Evolutionary conservation across 1,140 invertebrate genomes (phyloP).

Genomic region (Drosophila asahinai): DNA sequence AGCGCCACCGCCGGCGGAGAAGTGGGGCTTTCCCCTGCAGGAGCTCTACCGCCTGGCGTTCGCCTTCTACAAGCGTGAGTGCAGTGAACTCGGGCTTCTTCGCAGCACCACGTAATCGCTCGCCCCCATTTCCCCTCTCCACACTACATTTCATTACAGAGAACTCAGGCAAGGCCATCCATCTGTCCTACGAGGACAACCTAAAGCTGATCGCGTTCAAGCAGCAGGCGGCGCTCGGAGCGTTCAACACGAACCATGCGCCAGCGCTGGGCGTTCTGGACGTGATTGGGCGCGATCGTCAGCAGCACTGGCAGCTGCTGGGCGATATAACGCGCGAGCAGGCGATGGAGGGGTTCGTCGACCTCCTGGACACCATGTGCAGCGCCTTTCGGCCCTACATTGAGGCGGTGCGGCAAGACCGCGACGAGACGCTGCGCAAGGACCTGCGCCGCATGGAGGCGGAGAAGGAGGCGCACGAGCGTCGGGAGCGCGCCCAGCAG

Average conservation of each 20-base stretch:
- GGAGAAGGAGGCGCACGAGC: slow-evolving; percentile 85
- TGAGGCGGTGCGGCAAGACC: slow-evolving; percentile 95
- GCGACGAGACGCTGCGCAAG: slow-evolving; percentile 89
- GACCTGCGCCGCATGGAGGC: slow-evolving; percentile 85
- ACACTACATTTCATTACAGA: slow-evolving; percentile 88
- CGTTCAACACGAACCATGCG: slow-evolving; percentile 91
- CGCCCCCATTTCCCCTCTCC: not conserved
- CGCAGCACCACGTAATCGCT: slow-evolving; percentile 10
- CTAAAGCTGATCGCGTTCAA: slow-evolving; percentile 95
- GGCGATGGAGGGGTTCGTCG: slow-evolving; percentile 96
- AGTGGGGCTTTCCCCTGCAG: slow-evolving; percentile 90
- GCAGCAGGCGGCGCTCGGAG: slow-evolving; percentile 95
- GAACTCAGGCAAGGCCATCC: slow-evolving; percentile 97
- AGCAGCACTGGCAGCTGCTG: slow-evolving; percentile 96
- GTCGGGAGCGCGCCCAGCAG: slow-evolving; percentile 85
- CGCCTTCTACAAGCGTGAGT: slow-evolving; percentile 94
- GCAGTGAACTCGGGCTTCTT: slow-evolving; percentile 1
- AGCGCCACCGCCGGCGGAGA: slow-evolving; percentile 52
- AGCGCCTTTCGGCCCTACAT: slow-evolving; percentile 96
- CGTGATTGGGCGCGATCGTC: slow-evolving; percentile 96
- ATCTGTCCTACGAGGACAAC: slow-evolving; percentile 97
- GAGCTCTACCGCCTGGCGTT: slow-evolving; percentile 95
- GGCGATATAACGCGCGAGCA: slow-evolving; percentile 94
- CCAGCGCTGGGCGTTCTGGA: slow-evolving; percentile 96
- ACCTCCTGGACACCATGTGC: slow-evolving; percentile 93